Conservation (phyloP, 2,113 vertebrate genomes). For the Stigmatopora argus region DNA sequence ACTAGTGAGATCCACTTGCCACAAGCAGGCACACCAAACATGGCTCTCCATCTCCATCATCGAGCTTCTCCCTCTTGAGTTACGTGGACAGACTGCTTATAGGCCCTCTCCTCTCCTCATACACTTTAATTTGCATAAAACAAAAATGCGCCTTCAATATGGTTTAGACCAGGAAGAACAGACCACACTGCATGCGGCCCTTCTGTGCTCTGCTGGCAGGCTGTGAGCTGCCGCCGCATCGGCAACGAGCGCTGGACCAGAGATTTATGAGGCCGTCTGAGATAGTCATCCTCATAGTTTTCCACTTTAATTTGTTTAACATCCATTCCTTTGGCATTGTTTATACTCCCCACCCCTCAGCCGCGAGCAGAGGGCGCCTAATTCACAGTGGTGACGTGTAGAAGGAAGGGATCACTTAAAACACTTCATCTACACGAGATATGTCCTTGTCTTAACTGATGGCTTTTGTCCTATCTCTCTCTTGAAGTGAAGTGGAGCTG, state of each 20-base stretch:
- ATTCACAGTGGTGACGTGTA: slow-evolving; percentile 60
- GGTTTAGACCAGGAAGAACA: slow-evolving; percentile 25
- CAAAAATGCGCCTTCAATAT: slow-evolving; percentile 51
- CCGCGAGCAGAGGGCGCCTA: slow-evolving; percentile 58
- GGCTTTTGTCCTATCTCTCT: slow-evolving; percentile 61
- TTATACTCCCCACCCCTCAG: slow-evolving; percentile 52
- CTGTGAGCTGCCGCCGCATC: slow-evolving; percentile 47
- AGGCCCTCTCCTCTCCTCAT: slow-evolving; percentile 33
- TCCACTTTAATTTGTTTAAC: slow-evolving; percentile 63
- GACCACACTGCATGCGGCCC: slow-evolving; percentile 33
- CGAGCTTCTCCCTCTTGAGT: slow-evolving; percentile 65
- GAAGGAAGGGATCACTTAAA: slow-evolving; percentile 64
- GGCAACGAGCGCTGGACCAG: slow-evolving; percentile 23
- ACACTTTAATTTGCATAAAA: slow-evolving; percentile 69
- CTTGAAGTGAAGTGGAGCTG: slow-evolving; percentile 65
- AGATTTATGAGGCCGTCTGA: slow-evolving; percentile 59
- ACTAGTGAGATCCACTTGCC: slow-evolving; percentile 59
- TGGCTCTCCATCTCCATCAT: slow-evolving; percentile 65
- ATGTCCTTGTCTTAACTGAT: slow-evolving; percentile 71
- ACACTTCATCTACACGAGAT: slow-evolving; percentile 74
- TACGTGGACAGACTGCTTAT: slow-evolving; percentile 71
- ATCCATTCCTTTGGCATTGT: slow-evolving; percentile 57
- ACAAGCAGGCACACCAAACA: slow-evolving; percentile 65
- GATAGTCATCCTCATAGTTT: slow-evolving; percentile 65
- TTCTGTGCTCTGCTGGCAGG: slow-evolving; percentile 50